Base-by-base conservation (phyloP, 2,797 vertebrate species). In the Myripristis murdjan region DNA sequence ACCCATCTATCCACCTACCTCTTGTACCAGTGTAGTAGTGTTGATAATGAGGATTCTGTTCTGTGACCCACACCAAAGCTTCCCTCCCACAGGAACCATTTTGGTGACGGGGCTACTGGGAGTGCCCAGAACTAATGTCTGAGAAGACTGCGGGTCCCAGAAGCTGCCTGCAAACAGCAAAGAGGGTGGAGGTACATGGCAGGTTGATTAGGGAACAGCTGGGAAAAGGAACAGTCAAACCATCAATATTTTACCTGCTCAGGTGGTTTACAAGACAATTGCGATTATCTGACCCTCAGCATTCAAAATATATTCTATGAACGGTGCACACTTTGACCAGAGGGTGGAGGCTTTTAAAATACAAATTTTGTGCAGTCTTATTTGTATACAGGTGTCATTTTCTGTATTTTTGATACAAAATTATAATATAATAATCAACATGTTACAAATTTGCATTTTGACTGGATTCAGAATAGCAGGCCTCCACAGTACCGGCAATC, bases 71-170 rank as follows among this genome's bases (percentile, higher is more conserved):
- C 98, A 99, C 98, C 98, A 99, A 0, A 99, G 95, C 77, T 96
- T 97, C 54, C 97, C 96, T 0, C 96, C 96, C 64, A 98, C 97
- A 0, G 96, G 96, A 68, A 98, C 97, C 97, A 99, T 98, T 92
- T 97, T 99, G 75, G 97, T 98, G 74, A 99, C 91, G 0, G 98
- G 97, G 84, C 94, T 96, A 12, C 94, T 96, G 0, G 96, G 95
- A 0, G 96, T 93, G 49, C 97, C 98, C 72, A 98, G 81, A 11
- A 95, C 93, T 74, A 99, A 87, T 0, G 95, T 96, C 76, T 98
- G 97, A 64, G 97, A 97, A 78, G 97, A 97, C 39, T 98, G 98
- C n/a, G 97, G 89, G 80, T 99, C 97, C 98, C 98, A 99, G 91
- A 99, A 99, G 88, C 86, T 98, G 20, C 98, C 98, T 99, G 91